Evolutionary conservation across 2,888 invertebrate genomes (phyloP).

Genomic region (Agrochola lychnidis): DNA sequence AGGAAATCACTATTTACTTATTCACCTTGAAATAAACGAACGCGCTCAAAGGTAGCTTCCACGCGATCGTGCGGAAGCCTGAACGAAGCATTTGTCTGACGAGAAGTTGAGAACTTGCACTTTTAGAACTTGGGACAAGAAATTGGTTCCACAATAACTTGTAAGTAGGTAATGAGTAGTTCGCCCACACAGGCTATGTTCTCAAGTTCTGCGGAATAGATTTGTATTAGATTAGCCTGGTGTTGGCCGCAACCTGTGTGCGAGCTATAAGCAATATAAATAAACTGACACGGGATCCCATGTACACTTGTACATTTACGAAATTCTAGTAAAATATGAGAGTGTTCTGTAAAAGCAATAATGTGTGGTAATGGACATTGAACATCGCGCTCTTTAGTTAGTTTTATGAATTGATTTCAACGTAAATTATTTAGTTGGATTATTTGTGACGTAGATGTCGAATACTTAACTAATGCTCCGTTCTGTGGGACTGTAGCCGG

Average conservation of each 20-base stretch:
- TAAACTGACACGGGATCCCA: conserved; percentile 5
- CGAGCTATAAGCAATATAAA: conserved; percentile 15
- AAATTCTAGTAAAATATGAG: conserved; percentile 49
- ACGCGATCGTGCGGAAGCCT: neutral
- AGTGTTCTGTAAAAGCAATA: conserved; percentile 56
- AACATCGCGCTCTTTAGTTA: conserved; percentile 52
- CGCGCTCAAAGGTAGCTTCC: neutral
- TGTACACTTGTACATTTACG: conserved; percentile 14
- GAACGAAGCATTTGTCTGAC: neutral
- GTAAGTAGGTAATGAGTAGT: conserved; percentile 27
- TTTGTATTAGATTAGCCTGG: neutral
- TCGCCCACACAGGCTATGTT: neutral
- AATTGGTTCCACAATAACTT: conserved; percentile 23
- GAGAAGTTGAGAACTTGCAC: neutral
- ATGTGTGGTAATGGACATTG: conserved; percentile 53
- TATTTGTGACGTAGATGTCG: conserved; percentile 56
- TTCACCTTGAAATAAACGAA: conserved; percentile 1
- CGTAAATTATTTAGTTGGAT: conserved; percentile 66
- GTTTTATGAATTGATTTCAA: conserved; percentile 60
- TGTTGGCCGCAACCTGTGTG: neutral
- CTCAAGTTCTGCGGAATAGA: conserved; percentile 8
- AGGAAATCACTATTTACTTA: conserved; percentile 20
- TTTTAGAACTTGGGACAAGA: neutral
- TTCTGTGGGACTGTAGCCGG: conserved; percentile 57
- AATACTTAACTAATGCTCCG: conserved; percentile 58